These are phyloP conservation scores for Scaptomyza polygonia DNA, from an alignment of 2,888 invertebrate genomes.

Conservation along the genomic window DNA sequence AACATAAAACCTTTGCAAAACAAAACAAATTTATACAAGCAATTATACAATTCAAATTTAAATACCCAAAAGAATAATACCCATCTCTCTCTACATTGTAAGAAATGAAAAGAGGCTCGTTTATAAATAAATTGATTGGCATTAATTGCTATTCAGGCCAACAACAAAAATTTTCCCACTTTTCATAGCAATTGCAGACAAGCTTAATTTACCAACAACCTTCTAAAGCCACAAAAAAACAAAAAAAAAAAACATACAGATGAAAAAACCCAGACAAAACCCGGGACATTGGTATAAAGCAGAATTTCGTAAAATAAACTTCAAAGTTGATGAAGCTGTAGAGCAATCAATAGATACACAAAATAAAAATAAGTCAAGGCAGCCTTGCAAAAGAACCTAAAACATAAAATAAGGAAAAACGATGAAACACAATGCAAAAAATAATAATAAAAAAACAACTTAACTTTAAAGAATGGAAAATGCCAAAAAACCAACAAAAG, in stretches of 20 bases:
- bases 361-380: conserved; percentile 33
- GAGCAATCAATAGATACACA: conserved; percentile 48
- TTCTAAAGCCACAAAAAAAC: conserved; percentile 3
- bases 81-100: conserved; percentile 1
- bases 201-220: conserved; percentile 18
- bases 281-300: conserved; percentile 14
- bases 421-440: conserved; percentile 49
- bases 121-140: conserved; percentile 20
- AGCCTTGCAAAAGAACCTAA: not conserved
- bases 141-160: conserved; percentile 12
- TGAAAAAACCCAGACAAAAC: not conserved
- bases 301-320: conserved; percentile 49
- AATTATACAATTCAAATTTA: too few relatives aligned
- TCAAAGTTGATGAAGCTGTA: conserved; percentile 61
- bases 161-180: conserved; percentile 26
- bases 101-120: not conserved
- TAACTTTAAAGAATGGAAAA: conserved; percentile 45
- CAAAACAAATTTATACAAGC: conserved; percentile 3
- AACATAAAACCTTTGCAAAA: not conserved
- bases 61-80: not conserved
- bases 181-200: conserved; percentile 23
- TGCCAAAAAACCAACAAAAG: conserved; percentile 47
- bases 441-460: conserved; percentile 56
- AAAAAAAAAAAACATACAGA: too few relatives aligned
- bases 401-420: conserved; percentile 42